Conservation (phyloP, 2,888 invertebrate species). For the Eupeodes latifasciatus region DNA sequence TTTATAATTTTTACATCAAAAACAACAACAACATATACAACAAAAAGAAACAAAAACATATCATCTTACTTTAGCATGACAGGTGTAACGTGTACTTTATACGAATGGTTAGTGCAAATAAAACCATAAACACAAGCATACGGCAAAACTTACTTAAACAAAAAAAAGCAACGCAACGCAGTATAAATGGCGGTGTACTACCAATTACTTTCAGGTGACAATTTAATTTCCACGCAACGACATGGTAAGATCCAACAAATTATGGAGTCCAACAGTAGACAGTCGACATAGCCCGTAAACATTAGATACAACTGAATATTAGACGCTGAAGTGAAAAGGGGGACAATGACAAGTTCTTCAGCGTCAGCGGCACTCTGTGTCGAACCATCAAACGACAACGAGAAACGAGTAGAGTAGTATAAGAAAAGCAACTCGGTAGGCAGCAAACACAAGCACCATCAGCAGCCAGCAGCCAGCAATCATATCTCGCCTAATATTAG, state of each 20-base stretch:
- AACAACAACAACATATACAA: too few species aligned
- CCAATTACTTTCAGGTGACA: constrained; percentile 83
- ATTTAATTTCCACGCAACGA: constrained; percentile 80
- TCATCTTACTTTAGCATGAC: constrained; percentile 62
- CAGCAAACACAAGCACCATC: constrained; percentile 44
- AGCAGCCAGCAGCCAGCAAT: constrained; percentile 62
- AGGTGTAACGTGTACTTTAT: constrained; percentile 54
- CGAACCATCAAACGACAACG: constrained; percentile 35
- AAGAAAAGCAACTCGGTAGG: constrained; percentile 52
- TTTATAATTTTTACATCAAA: not conserved
- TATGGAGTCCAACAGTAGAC: constrained; percentile 50
- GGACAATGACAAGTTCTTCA: constrained; percentile 9
- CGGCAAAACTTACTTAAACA: constrained; percentile 10
- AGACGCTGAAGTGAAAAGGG: not conserved
- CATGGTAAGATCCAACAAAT: constrained; percentile 70
- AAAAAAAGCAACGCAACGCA: constrained; percentile 6
- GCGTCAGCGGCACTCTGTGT: constrained; percentile 36
- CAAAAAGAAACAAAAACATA: constrained; percentile 25
- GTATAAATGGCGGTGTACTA: constrained; percentile 57
- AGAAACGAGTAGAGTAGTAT: not conserved
- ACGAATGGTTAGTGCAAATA: constrained; percentile 25
- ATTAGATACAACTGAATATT: constrained; percentile 29
- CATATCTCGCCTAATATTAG: constrained; percentile 74
- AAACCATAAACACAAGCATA: constrained; percentile 39
- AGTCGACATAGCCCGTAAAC: constrained; percentile 27